Evolutionary conservation across 2,888 invertebrate species (phyloP).

Genomic region (Diloba caeruleocephala): DNA sequence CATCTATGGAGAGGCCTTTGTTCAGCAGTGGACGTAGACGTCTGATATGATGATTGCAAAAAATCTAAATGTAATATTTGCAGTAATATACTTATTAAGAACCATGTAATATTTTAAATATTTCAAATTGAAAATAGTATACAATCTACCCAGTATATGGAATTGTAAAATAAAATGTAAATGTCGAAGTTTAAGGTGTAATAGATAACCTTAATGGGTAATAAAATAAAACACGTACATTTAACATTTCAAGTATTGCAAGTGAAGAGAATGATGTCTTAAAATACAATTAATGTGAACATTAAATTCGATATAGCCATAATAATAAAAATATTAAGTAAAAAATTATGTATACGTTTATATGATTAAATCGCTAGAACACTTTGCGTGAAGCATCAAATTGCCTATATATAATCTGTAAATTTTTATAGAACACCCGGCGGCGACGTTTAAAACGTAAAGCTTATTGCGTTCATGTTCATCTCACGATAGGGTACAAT

Average conservation of each 20-base stretch:
- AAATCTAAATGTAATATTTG: too few species aligned
- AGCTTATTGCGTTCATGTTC: slow-evolving; percentile 26
- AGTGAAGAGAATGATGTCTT: slow-evolving; percentile 25
- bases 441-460: slow-evolving; percentile 18
- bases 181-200: slow-evolving; percentile 8
- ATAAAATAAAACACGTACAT: slow-evolving; percentile 16
- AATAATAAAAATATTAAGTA: slow-evolving; percentile 12
- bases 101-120: too few species aligned
- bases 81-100: too few species aligned
- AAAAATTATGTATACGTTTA: slow-evolving; percentile 23
- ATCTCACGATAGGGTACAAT: slow-evolving; percentile 46
- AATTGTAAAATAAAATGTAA: slow-evolving; percentile 5
- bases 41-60: too few species aligned
- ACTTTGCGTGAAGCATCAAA: slow-evolving; percentile 22
- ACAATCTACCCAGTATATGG: not conserved
- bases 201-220: slow-evolving; percentile 14
- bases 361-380: slow-evolving; percentile 2
- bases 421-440: slow-evolving; percentile 30
- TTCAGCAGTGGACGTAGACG: too few species aligned
- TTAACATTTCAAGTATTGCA: slow-evolving; percentile 16
- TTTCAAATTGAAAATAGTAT: not conserved
- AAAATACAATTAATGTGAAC: slow-evolving; percentile 1
- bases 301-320: slow-evolving; percentile 11
- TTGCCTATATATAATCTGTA: slow-evolving; percentile 33
- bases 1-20: too few species aligned